phyloP scores from a whole-genome alignment of 2,113 vertebrate genomes.

The Dinomys branickii region DNA sequence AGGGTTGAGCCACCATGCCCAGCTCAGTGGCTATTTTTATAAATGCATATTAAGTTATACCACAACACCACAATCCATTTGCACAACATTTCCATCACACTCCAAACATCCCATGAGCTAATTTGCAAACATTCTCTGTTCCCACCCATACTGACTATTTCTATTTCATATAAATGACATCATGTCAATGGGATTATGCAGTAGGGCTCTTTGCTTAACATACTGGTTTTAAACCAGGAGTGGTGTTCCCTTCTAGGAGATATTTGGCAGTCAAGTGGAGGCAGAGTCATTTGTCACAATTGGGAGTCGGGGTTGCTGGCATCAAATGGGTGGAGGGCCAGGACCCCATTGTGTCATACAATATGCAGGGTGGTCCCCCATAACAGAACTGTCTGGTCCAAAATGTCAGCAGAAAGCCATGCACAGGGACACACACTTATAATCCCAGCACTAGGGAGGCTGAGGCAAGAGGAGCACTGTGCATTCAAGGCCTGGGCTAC shows the following conservation, averaged over 20 bases:
- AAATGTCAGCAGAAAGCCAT: too few species aligned
- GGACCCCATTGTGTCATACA: not conserved
- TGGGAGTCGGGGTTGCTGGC: not conserved
- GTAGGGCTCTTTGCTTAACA: not conserved
- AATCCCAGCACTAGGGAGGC: not conserved
- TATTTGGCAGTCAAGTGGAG: not conserved
- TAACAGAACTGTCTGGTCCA: too few species aligned
- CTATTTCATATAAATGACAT: not conserved
- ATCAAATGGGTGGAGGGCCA: not conserved
- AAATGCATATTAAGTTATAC: not conserved
- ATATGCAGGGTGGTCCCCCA: not conserved
- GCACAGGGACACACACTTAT: not conserved
- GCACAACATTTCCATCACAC: not conserved
- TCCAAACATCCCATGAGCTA: not conserved
- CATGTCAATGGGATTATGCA: not conserved
- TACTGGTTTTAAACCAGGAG: not conserved
- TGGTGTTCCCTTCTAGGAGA: not conserved
- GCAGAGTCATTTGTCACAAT: not conserved
- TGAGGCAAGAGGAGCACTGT: not conserved
- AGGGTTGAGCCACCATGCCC: not conserved
- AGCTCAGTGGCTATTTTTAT: not conserved
- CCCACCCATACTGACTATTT: not conserved
- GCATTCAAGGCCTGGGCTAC: not conserved
- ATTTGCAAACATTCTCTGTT: not conserved
- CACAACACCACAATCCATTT: not conserved